Evolutionary conservation across 2,888 invertebrate species (phyloP).

Genomic region (Alloscopus bannaensis): DNA sequence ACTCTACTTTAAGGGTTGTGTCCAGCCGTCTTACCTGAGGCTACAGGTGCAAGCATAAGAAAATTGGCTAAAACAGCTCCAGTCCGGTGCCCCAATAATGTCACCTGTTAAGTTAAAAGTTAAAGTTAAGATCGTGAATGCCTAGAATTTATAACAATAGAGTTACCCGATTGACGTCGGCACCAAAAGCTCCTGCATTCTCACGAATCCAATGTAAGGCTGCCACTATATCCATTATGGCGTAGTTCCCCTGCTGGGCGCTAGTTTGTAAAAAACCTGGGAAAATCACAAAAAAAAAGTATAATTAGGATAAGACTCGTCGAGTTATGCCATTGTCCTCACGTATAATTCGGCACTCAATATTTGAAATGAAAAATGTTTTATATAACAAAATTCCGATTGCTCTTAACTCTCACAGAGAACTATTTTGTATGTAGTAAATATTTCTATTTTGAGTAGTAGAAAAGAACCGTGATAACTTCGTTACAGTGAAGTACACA

Average conservation of each 20-base stretch:
- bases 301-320: not conserved
- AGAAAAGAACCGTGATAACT: no score
- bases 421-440: not conserved
- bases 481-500: no score
- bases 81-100: conserved; percentile 97
- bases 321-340: not conserved
- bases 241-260: conserved; percentile 87
- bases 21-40: conserved; percentile 92
- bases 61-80: conserved; percentile 98
- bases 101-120: no score
- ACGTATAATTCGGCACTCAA: not conserved
- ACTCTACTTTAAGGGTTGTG: not conserved
- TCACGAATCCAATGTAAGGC: conserved; percentile 97
- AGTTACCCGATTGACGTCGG: conserved; percentile 94
- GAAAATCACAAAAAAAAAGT: conserved; percentile 67
- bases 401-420: not conserved
- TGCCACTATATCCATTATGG: conserved; percentile 93
- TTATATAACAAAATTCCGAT: not conserved
- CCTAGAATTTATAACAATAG: no score
- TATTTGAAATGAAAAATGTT: not conserved
- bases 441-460: not conserved
- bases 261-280: conserved; percentile 94
- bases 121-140: no score
- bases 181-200: conserved; percentile 96
- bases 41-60: conserved; percentile 95